Evolutionary conservation across 2,797 vertebrate species (phyloP), one percentile per base, ranked within the genome.

Genomic region (Coreius guichenoti): DNA sequence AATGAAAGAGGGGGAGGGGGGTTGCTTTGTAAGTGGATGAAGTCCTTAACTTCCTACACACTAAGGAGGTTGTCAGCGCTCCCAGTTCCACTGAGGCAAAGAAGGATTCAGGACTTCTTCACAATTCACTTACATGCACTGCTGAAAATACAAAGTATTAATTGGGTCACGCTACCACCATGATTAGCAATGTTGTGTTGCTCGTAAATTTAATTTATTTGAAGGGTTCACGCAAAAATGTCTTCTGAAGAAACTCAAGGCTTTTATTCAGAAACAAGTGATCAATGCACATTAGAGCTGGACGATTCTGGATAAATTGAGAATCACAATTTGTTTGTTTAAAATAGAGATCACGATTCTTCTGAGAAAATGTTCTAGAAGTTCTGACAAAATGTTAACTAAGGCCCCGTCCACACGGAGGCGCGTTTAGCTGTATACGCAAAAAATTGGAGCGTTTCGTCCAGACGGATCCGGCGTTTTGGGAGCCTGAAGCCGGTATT

Each of bases 11-110:
- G 81, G 89, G 68, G 82, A 81, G 82, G 87, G 85, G 88, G 89
- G 87, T 90, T 89, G 90, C 90, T 90, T 94, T 94, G 94, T 94
- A 94, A 96, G 94, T 95, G 94, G 94, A 94, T 93, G 90, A 93
- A 94, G 93, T 94, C 92, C 94, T 94, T 95, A 94, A 93, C 94
- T 92, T 94, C 89, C 90, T 88, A 86, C 88, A 79, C 90, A 92
- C 90, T 93, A 92, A 94, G 92, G 92, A 94, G 93, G 92, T 93
- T 93, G 93, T 94, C 93, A 92, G 93, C 90, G 90, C 92, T 92
- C 92, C 91, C 92, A 91, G 91, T 92, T 93, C 90, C 91, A 92
- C 92, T 47, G 74, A 83, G 81, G 87, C 70, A 65, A 91, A 92
- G 92, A 93, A 93, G 92, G 65, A 43, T 82, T 68, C 65, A 78